A percentile compares a stretch with the other conserved stretches of the same genome.
These are phyloP conservation scores for Pseudococcus viburni DNA, from an alignment of 2,888 invertebrate species.

Conservation along the genomic window DNA sequence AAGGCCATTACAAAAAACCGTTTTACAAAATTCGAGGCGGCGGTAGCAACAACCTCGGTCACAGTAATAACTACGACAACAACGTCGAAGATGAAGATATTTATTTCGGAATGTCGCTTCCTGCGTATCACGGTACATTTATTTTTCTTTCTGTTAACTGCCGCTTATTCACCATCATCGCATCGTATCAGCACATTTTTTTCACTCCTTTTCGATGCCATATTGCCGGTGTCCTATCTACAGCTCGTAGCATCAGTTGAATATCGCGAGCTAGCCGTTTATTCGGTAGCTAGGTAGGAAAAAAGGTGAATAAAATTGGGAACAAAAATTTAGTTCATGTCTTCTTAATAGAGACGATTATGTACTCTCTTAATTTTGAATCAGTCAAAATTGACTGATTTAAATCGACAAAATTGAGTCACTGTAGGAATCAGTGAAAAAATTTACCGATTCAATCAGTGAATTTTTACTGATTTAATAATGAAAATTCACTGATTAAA, in stretches of 20 bases:
- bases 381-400: too few relatives aligned
- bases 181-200: background rate
- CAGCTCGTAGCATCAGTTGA: background rate
- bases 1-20: slow-evolving; percentile 24
- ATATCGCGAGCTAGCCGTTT: background rate
- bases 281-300: too few relatives aligned
- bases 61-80: background rate
- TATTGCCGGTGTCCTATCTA: background rate
- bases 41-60: background rate
- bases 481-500: too few relatives aligned
- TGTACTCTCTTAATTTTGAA: too few relatives aligned
- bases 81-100: slow-evolving; percentile 48
- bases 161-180: slow-evolving; percentile 1
- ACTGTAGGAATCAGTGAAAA: too few relatives aligned
- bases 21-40: slow-evolving; percentile 18
- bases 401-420: too few relatives aligned
- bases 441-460: too few relatives aligned
- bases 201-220: background rate
- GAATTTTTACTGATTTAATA: too few relatives aligned
- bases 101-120: slow-evolving; percentile 33
- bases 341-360: too few relatives aligned
- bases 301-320: too few relatives aligned
- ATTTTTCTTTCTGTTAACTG: slow-evolving; percentile 38
- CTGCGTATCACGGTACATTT: slow-evolving; percentile 59
- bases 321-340: too few relatives aligned